Evolutionary conservation across 2,888 invertebrate genomes (phyloP).

Genomic region (Ichneumoninae sp.): DNA sequence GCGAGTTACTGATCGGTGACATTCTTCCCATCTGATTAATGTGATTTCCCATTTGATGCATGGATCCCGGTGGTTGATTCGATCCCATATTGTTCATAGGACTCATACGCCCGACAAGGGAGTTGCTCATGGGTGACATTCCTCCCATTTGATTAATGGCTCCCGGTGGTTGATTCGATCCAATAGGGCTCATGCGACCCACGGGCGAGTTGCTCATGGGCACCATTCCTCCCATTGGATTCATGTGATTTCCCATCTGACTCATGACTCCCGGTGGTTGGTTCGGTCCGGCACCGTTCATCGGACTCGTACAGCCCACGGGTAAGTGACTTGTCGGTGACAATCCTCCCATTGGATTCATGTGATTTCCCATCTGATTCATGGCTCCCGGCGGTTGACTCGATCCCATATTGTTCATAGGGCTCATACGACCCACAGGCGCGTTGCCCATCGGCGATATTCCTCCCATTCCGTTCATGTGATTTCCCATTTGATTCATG

Average conservation of each 20-base stretch:
- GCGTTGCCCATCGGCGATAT: conserved; percentile 82
- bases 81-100: conserved; percentile 9
- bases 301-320: neutral
- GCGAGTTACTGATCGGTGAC: conserved; percentile 86
- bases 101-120: neutral
- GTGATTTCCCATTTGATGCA: conserved; percentile 11
- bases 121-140: conserved; percentile 65
- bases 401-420: conserved; percentile 87
- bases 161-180: conserved; percentile 83
- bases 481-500: conserved; percentile 82
- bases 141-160: conserved; percentile 85
- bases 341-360: conserved; percentile 84
- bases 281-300: conserved; percentile 80
- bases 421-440: conserved; percentile 87
- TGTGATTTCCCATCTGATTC: conserved; percentile 85
- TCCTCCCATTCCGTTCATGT: conserved; percentile 83
- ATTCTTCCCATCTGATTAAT: conserved; percentile 10
- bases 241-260: conserved; percentile 85
- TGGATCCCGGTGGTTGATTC: conserved; percentile 3
- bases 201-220: conserved; percentile 91
- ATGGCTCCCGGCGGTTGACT: conserved; percentile 89
- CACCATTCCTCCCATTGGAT: conserved; percentile 87
- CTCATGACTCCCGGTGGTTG: conserved; percentile 84
- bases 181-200: conserved; percentile 86
- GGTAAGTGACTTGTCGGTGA: conserved; percentile 11